Conservation (phyloP, 1,140 invertebrate genomes). For the Halictus rubicundus region DNA sequence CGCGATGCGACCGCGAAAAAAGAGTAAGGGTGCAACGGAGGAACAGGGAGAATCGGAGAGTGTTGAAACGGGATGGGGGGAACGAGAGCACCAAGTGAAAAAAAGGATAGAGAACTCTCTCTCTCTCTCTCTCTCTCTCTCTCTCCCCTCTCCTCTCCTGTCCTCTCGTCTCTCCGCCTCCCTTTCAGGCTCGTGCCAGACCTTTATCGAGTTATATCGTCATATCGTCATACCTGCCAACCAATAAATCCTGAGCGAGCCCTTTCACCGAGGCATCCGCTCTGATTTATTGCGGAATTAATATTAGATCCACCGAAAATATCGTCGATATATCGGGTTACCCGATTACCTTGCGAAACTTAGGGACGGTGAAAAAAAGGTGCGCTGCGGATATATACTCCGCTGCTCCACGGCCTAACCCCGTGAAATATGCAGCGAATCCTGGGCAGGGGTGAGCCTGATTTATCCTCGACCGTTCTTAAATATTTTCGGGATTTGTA, state of each 20-base stretch:
- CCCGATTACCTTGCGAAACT: constrained; percentile 21
- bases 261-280: constrained; percentile 59
- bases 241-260: constrained; percentile 63
- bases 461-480: constrained; percentile 24
- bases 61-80: not conserved
- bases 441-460: not conserved
- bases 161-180: not conserved
- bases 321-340: constrained; percentile 53
- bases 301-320: constrained; percentile 58
- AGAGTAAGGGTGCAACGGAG: constrained; percentile 24
- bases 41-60: not conserved
- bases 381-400: not conserved
- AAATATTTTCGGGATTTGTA: not conserved
- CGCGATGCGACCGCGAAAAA: constrained; percentile 46
- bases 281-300: constrained; percentile 64
- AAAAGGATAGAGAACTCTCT: not conserved
- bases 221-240: constrained; percentile 66
- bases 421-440: constrained; percentile 31
- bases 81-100: not conserved
- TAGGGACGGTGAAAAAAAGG: not conserved
- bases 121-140: not conserved
- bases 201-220: constrained; percentile 71
- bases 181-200: constrained; percentile 55
- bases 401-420: not conserved
- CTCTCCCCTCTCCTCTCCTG: too few species aligned